phyloP scores from a whole-genome alignment of 1,140 invertebrate genomes.

The Lepidurus arcticus region DNA sequence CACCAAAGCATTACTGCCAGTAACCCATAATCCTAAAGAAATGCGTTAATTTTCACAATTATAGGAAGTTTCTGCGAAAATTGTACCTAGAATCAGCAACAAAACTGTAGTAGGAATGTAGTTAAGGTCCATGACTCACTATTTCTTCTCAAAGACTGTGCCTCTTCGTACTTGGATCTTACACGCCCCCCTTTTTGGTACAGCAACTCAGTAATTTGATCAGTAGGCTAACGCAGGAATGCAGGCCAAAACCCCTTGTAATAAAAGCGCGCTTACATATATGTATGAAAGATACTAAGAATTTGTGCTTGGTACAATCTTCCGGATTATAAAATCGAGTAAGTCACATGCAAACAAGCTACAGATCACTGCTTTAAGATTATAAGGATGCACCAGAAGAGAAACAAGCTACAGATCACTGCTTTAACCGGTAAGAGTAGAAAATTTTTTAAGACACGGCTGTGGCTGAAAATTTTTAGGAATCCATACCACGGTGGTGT shows the following conservation, averaged over 20 bases:
- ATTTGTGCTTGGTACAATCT: background rate
- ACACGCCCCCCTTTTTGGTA: background rate
- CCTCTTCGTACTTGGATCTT: background rate
- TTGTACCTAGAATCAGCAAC: background rate
- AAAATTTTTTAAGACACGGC: no score
- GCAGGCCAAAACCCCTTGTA: background rate
- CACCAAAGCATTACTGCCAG: background rate
- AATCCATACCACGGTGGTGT: no score
- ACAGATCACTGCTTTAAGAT: no score
- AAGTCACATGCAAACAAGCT: no score
- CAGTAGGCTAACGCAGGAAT: background rate
- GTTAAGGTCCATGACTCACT: background rate
- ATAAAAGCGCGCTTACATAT: background rate
- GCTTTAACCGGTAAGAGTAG: no score
- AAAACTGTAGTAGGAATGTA: background rate
- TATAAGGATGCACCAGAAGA: no score
- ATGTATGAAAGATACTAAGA: background rate
- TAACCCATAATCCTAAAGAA: background rate
- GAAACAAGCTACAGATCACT: no score
- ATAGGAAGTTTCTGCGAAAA: background rate
- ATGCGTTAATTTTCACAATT: background rate
- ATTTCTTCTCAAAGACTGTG: background rate
- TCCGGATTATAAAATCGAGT: no score
- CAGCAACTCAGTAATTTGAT: background rate
- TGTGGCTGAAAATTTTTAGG: no score